Conservation (phyloP, 2,113 vertebrate genomes). For the Serinus canaria region DNA sequence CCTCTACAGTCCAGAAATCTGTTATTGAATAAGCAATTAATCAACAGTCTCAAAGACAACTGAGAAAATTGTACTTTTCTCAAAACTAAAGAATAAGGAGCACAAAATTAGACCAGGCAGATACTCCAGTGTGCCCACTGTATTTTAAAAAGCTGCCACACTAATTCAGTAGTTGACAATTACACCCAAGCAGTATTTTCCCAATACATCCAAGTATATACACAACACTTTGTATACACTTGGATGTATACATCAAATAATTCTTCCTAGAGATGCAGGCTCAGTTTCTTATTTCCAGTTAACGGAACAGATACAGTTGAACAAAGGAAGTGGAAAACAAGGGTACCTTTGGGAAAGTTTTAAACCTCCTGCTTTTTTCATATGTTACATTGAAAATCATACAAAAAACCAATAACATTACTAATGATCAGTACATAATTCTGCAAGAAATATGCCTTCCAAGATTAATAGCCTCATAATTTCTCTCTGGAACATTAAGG, state of each 20-base stretch:
- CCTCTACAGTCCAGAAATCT: background rate
- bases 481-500: background rate
- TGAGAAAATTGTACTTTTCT: background rate
- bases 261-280: background rate
- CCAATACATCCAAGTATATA: background rate
- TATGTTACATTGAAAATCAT: accelerated
- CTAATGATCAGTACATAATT: background rate
- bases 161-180: background rate
- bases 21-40: background rate
- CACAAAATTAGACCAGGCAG: background rate
- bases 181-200: background rate
- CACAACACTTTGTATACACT: too few relatives aligned
- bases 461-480: background rate
- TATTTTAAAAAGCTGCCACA: background rate
- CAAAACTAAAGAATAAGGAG: background rate
- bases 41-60: background rate
- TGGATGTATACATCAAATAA: too few relatives aligned
- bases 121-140: background rate
- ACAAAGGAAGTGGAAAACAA: background rate
- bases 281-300: background rate
- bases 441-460: background rate
- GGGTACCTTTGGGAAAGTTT: background rate
- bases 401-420: accelerated
- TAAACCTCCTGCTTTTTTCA: background rate
- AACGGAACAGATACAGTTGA: background rate